These are phyloP conservation scores for Hydractinia symbiolongicarpus DNA, from an alignment of 30 jellyfish, hydroid and myxozoan genomes.

Conservation along the genomic window DNA sequence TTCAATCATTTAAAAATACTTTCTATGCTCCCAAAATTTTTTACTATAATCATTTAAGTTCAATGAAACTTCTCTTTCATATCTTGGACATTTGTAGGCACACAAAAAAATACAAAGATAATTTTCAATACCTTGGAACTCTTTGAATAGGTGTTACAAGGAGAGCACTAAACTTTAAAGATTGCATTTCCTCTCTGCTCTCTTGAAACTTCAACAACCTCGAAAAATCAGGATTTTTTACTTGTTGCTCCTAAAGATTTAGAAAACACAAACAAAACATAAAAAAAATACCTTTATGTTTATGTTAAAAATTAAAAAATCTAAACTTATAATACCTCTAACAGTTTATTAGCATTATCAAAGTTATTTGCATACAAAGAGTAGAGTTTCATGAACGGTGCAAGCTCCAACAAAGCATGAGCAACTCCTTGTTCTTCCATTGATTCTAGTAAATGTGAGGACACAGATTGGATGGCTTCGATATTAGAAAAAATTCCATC, in stretches of 20 bases:
- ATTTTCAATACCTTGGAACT: conserved; percentile 72
- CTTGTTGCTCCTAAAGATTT: conserved; percentile 54
- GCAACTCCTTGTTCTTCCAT: conserved; percentile 84
- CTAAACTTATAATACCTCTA: conserved; percentile 44
- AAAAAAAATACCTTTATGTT: background rate
- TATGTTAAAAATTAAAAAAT: background rate
- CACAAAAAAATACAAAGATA: too few species aligned
- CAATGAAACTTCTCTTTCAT: too few species aligned
- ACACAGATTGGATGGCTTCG: conserved; percentile 71
- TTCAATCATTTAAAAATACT: too few species aligned
- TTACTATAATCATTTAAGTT: too few species aligned
- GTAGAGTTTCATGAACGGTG: conserved; percentile 81
- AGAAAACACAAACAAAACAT: background rate
- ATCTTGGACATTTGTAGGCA: too few species aligned
- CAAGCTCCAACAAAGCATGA: conserved; percentile 60
- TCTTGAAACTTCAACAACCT: conserved; percentile 77
- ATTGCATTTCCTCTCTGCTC: conserved; percentile 70
- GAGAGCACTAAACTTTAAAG: conserved; percentile 73
- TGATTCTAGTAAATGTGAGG: conserved; percentile 49
- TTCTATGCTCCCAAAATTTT: too few species aligned
- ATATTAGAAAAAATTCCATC: conserved; percentile 83
- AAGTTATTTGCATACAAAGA: conserved; percentile 86
- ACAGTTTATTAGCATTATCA: conserved; percentile 58
- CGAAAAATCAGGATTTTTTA: conserved; percentile 62
- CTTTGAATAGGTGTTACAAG: conserved; percentile 88